phyloP scores from a whole-genome alignment of 1,140 invertebrate genomes.

The Pogonomyrmex barbatus region DNA sequence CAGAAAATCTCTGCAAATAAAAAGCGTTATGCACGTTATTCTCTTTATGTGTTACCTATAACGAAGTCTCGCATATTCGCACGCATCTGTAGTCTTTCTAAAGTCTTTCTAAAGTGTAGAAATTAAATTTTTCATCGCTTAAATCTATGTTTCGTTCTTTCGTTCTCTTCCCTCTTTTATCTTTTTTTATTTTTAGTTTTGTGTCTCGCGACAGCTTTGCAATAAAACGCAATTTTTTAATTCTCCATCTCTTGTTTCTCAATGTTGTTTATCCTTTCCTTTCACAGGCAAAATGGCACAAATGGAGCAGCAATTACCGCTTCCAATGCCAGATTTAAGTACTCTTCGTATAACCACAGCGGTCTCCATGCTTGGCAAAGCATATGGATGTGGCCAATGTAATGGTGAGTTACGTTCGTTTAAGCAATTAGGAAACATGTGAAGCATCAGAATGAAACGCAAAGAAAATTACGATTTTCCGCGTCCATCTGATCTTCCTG shows the following conservation, averaged over 20 bases:
- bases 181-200: slow-evolving; percentile 16
- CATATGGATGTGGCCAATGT: slow-evolving; percentile 87
- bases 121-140: slow-evolving; percentile 12
- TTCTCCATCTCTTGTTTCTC: not conserved
- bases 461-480: not conserved
- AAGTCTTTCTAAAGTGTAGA: not conserved
- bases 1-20: slow-evolving; percentile 88
- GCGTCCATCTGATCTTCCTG: not conserved
- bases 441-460: not conserved
- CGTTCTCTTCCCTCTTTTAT: not conserved
- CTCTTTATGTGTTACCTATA: not conserved
- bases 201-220: not conserved
- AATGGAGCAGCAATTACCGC: slow-evolving; percentile 85
- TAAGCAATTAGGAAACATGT: slow-evolving; percentile 71
- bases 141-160: slow-evolving; percentile 21
- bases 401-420: slow-evolving; percentile 82
- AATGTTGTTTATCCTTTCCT: slow-evolving; percentile 36
- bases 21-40: slow-evolving; percentile 29
- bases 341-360: slow-evolving; percentile 87
- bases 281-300: slow-evolving; percentile 80
- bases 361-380: slow-evolving; percentile 88
- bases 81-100: not conserved
- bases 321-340: slow-evolving; percentile 86
- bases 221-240: not conserved
- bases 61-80: not conserved